Conservation (phyloP, 2,797 vertebrate genomes). For the Perodicticus potto region DNA sequence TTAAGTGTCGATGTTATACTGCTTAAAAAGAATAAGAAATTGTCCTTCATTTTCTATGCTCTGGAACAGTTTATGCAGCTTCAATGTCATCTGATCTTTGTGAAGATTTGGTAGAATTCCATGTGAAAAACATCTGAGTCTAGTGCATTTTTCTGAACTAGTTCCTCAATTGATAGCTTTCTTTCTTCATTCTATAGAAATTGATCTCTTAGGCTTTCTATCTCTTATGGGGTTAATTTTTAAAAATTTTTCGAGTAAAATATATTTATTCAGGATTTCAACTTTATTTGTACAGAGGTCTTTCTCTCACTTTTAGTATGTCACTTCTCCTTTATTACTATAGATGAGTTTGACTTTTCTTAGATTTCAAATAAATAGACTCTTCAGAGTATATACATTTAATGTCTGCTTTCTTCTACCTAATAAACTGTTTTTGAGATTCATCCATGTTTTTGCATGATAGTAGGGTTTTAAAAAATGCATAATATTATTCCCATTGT, state of each 20-base stretch:
- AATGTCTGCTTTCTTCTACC: not conserved
- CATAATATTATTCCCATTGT: too few relatives aligned
- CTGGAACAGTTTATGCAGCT: too few relatives aligned
- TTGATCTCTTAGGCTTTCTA: not conserved
- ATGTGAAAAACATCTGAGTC: not conserved
- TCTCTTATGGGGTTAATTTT: not conserved
- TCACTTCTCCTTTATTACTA: not conserved
- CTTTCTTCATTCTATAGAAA: not conserved
- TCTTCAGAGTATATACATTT: not conserved
- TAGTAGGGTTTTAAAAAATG: not conserved
- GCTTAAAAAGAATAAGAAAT: not conserved
- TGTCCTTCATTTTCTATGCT: not conserved
- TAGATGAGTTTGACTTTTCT: not conserved
- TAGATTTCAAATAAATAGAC: not conserved
- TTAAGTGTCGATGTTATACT: not conserved
- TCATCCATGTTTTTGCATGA: not conserved
- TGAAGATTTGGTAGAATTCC: not conserved
- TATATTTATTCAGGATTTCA: not conserved
- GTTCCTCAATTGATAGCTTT: not conserved
- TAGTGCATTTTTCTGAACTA: not conserved
- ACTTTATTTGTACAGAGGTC: not conserved
- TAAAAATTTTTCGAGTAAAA: not conserved
- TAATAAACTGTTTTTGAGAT: not conserved
- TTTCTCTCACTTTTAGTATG: not conserved
- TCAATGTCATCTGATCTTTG: not conserved